Percentiles rank a stretch among this genome's conserved stretches.
These are phyloP conservation scores for Gymnoscelis rufifasciata DNA, from an alignment of 2,888 invertebrate species.

Conservation along the genomic window DNA sequence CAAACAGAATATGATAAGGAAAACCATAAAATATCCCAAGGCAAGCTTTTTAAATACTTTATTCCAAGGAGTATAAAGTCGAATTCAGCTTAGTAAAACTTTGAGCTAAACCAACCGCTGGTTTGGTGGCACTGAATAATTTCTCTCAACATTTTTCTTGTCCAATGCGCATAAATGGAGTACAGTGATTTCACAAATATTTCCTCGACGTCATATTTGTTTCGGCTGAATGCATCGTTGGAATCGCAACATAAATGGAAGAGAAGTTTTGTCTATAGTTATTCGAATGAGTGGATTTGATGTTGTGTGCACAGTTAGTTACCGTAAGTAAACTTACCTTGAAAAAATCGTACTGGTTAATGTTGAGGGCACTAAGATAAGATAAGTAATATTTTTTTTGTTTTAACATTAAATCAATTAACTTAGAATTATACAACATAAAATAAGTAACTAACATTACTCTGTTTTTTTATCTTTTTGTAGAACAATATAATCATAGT, in stretches of 20 bases:
- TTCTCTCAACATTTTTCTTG: conserved; percentile 29
- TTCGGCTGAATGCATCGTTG: conserved; percentile 3
- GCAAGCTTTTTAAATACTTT: neutral
- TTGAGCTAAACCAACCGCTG: conserved; percentile 13
- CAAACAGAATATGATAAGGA: neutral
- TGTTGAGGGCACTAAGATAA: too few species aligned
- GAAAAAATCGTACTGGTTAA: too few species aligned
- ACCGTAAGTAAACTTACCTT: too few species aligned
- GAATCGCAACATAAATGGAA: neutral
- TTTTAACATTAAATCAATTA: too few species aligned
- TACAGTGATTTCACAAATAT: conserved; percentile 25
- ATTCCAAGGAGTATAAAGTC: conserved; percentile 2
- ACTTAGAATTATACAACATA: too few species aligned
- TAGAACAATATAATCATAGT: too few species aligned
- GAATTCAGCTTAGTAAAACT: conserved; percentile 1
- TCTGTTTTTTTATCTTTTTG: too few species aligned
- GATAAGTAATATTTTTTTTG: too few species aligned
- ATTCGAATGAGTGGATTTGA: neutral
- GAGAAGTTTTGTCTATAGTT: neutral
- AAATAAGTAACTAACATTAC: too few species aligned
- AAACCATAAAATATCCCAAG: neutral
- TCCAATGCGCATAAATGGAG: conserved; percentile 28
- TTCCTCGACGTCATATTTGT: conserved; percentile 6
- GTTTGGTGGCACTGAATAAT: conserved; percentile 20
- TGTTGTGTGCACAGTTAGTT: neutral